Base-by-base conservation (phyloP, 2,888 invertebrate genomes). In the Stenoptilia bipunctidactyla region DNA sequence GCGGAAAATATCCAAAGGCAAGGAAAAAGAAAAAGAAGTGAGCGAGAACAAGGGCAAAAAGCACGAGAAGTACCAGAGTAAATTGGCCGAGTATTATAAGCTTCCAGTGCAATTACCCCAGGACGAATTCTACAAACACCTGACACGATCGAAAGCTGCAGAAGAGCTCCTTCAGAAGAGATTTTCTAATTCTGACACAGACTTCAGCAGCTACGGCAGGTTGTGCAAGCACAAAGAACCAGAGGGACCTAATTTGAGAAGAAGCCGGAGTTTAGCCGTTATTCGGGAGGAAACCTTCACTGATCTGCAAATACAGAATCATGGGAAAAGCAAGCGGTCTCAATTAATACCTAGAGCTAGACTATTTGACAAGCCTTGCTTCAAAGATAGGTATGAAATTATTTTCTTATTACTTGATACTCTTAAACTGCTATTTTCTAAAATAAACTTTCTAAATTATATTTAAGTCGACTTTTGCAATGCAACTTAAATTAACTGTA, bases 331-430 rank as follows among this genome's bases (percentile, higher is more conserved):
- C 56, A 86, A 89, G 59, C 85, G 92, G 54, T 90, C 90, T 39
- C 92, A 92, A 71, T 84, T 93, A 42, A 93, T 93, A 72, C 93
- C 93, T 43, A 86, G 93, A 55, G 92, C 92, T 38, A 91, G 90
- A 63, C 84, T 93, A 48, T 91, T 92, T 57, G 91, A 92, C 72
- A 89, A 90, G 55, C 89, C 89, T 71, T 88, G 89, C 64, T 88
- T 90, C 64, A 89, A 89, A 71, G 90, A 90, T 76, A 88, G 90
- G 91, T 91, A 77, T 79, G 51, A 47, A n/a, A n/a, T n/a, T n/a
- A n/a, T n/a, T n/a, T n/a, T n/a, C n/a, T n/a, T n/a, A n/a, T n/a
- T n/a, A n/a, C n/a, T n/a, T n/a, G n/a, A n/a, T n/a, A n/a, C n/a
- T n/a, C n/a, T n/a, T n/a, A n/a, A n/a, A n/a, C n/a, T n/a, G n/a